Conservation (phyloP, 2,888 invertebrate genomes). For the Hydraecia micacea region DNA sequence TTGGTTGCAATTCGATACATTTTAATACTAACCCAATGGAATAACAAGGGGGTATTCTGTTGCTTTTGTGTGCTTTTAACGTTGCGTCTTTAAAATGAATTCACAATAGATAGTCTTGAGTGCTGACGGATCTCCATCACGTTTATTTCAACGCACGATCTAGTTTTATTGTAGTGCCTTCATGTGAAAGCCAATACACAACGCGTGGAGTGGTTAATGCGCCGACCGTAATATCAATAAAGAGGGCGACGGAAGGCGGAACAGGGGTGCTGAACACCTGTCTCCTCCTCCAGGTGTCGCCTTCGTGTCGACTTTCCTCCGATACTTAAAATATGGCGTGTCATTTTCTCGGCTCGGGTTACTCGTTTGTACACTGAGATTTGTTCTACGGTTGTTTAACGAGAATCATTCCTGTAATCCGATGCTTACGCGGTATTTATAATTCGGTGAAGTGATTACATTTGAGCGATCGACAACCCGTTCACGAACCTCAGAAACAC, state of each 20-base stretch:
- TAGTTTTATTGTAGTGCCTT: conserved; percentile 81
- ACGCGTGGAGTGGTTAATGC: conserved; percentile 84
- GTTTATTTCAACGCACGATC: conserved; percentile 69
- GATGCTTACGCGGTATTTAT: conserved; percentile 57
- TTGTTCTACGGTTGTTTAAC: conserved; percentile 76
- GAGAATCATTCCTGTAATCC: conserved; percentile 74
- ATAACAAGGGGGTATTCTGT: conserved; percentile 24
- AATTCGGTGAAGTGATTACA: conserved; percentile 35
- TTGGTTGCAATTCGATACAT: conserved; percentile 61
- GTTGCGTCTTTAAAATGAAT: conserved; percentile 58
- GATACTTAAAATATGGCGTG: conserved; percentile 88
- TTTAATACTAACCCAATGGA: conserved; percentile 45
- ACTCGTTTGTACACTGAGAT: conserved; percentile 83
- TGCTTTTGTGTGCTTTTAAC: conserved; percentile 43
- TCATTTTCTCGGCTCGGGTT: conserved; percentile 82
- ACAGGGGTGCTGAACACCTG: conserved; percentile 70
- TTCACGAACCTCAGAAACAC: conserved; percentile 4
- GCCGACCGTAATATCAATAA: conserved; percentile 86
- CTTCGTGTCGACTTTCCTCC: conserved; percentile 81
- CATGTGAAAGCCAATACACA: conserved; percentile 82
- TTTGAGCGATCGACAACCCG: conserved; percentile 1
- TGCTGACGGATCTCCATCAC: conserved; percentile 41
- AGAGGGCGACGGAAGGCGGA: conserved; percentile 74
- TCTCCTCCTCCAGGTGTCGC: conserved; percentile 78
- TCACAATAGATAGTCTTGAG: conserved; percentile 45